A percentile compares a stretch with the other conserved stretches of the same genome.
Conservation (phyloP, 2,888 invertebrate species). For the Pristionchus fissidentatus region DNA sequence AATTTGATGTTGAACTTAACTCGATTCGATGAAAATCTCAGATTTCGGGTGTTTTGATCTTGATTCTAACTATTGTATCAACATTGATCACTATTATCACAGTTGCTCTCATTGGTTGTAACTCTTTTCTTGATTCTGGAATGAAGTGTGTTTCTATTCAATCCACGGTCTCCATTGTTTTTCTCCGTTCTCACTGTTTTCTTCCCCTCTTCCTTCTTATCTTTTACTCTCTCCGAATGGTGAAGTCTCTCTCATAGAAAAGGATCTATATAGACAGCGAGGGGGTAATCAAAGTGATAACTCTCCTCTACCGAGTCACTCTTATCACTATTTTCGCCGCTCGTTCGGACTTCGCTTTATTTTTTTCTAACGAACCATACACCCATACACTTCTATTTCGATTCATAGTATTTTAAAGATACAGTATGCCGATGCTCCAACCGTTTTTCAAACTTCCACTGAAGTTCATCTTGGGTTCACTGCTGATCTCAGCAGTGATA, state of each 20-base stretch:
- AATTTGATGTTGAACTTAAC: conserved; percentile 2
- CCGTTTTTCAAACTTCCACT: conserved; percentile 12
- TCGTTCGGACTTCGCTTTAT: background rate
- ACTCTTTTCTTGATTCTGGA: background rate
- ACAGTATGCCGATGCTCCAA: background rate
- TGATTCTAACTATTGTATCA: conserved; percentile 23
- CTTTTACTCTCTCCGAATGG: background rate
- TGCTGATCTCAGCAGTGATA: conserved; percentile 5
- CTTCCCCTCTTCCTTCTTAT: conserved; percentile 30
- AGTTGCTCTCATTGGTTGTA: conserved; percentile 7
- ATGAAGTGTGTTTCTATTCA: background rate
- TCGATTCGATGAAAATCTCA: conserved; percentile 5
- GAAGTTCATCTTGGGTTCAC: background rate
- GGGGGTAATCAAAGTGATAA: conserved; percentile 30
- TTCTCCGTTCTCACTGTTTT: conserved; percentile 12
- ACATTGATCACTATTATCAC: background rate
- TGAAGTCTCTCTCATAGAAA: conserved; percentile 5
- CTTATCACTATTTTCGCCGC: conserved; percentile 42
- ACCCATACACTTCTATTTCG: too few relatives aligned
- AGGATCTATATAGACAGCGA: background rate
- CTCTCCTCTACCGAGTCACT: background rate
- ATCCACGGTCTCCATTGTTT: background rate
- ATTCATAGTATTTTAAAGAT: background rate
- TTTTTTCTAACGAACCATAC: background rate
- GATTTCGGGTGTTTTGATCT: conserved; percentile 6